Evolutionary conservation across 2,113 vertebrate genomes (phyloP), one percentile per base, ranked within the genome.

Genomic region (Spea bombifrons): DNA sequence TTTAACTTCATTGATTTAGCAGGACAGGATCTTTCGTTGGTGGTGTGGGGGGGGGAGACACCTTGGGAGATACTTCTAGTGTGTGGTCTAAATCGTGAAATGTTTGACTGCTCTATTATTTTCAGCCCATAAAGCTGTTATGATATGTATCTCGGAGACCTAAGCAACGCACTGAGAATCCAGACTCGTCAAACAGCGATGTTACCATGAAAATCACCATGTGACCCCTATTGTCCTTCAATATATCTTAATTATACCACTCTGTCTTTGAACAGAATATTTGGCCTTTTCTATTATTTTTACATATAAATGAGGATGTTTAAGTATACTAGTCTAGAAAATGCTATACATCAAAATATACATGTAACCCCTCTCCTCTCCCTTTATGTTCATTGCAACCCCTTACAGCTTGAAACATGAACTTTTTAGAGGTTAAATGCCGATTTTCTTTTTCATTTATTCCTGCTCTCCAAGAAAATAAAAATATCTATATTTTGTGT

Each of bases 1-100:
- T 79, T 72, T 79, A 69, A 79, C 69, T 79, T 47, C 59, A 79
- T 73, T 52, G 70, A 79, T 79, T 73, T 61, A 79, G 71, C 59
- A 79, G 69, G 76, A 79, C 70, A 13, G 76, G 65, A 64, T 59
- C 66, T 72, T 71, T 57, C 7, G 10, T 59, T 59, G 7, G 7
- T 5, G 6, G 6, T 59, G 55, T 9, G 7, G 55, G 55, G 55
- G 55, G 15, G 55, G 15, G 55, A 68, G 69, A 17, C 76, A 78
- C 76, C 76, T 78, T 79, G 76, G 76, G 76, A 79, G 61, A 72
- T 48, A 79, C 61, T 64, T 72, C 61, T 72, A 30, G 69, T 73
- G 76, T 73, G 76, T 79, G 76, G 76, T 73, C 76, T 73, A 73
- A 66, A 55, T 15, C 10, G 61, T 9, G 65, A 79, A 79, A 53